Conservation (phyloP, 2,888 invertebrate species). For the Phania funesta region DNA sequence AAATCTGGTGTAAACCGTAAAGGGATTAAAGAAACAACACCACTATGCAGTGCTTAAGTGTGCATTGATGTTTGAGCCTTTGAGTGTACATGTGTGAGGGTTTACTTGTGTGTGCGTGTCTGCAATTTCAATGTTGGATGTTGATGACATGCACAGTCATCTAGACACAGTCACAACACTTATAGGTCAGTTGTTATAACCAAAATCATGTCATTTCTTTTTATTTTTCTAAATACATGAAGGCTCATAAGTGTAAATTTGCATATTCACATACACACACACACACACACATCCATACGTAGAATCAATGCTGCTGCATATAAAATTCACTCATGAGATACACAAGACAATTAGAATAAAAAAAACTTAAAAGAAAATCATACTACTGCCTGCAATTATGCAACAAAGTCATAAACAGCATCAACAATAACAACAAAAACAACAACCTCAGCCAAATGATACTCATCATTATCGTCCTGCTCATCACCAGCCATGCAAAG, state of each 20-base stretch:
- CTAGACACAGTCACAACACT: slow-evolving; percentile 47
- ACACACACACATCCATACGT: background rate
- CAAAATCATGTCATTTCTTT: slow-evolving; percentile 36
- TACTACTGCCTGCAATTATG: slow-evolving; percentile 13
- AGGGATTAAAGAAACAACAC: background rate
- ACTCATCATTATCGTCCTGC: background rate
- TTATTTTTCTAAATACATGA: slow-evolving; percentile 50
- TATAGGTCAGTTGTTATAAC: slow-evolving; percentile 54
- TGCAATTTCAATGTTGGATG: slow-evolving; percentile 34
- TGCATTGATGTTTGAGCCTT: slow-evolving; percentile 21
- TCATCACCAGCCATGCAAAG: background rate
- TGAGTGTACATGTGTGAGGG: background rate
- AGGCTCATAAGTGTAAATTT: background rate
- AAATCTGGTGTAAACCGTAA: background rate
- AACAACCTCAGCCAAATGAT: background rate
- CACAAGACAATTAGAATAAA: background rate
- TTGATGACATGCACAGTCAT: slow-evolving; percentile 17
- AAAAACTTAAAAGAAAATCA: slow-evolving; percentile 7
- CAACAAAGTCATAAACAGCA: slow-evolving; percentile 19
- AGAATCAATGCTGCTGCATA: background rate
- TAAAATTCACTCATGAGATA: background rate
- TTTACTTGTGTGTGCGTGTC: background rate
- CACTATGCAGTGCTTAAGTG: background rate
- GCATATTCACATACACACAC: background rate
- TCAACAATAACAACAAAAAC: background rate